Conservation (phyloP, 2,797 vertebrate genomes). For the Melanotaenia boesemani region DNA sequence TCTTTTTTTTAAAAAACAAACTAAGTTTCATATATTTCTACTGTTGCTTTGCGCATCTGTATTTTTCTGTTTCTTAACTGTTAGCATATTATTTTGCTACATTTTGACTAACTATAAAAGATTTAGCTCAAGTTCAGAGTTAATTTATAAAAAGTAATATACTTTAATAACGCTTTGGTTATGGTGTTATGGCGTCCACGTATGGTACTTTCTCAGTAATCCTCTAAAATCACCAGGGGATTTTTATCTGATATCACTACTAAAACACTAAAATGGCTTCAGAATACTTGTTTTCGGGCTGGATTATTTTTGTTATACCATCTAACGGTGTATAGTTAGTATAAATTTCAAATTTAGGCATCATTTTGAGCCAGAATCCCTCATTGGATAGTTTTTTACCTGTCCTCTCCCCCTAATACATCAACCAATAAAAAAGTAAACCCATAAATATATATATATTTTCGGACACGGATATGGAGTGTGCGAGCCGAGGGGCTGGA, state of each 20-base stretch:
- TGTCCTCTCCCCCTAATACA: slow-evolving; percentile 55
- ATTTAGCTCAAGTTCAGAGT: background rate
- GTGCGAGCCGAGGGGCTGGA: slow-evolving; percentile 60
- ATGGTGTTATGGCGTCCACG: background rate
- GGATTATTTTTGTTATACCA: slow-evolving; percentile 2
- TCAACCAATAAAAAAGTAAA: slow-evolving; percentile 66
- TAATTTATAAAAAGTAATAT: too few relatives aligned
- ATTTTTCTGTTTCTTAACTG: background rate
- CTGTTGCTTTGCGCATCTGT: slow-evolving; percentile 39
- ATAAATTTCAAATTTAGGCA: slow-evolving; percentile 54
- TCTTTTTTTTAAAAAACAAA: background rate
- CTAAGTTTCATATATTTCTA: background rate
- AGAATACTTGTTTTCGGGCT: background rate
- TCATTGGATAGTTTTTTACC: slow-evolving; percentile 71
- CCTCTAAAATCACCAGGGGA: background rate
- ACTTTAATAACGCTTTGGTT: background rate
- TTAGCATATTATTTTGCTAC: slow-evolving; percentile 36
- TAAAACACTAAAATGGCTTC: background rate
- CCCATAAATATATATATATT: slow-evolving; percentile 50
- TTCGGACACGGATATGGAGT: slow-evolving; percentile 50
- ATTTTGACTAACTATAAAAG: slow-evolving; percentile 78
- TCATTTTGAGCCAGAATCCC: slow-evolving; percentile 12
- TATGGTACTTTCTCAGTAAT: background rate
- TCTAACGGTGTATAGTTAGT: slow-evolving; percentile 15
- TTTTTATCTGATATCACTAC: background rate